A percentile compares a stretch with the other conserved stretches of the same genome.
phyloP scores from a whole-genome alignment of 2,113 vertebrate genomes.

The Pagrus major region DNA sequence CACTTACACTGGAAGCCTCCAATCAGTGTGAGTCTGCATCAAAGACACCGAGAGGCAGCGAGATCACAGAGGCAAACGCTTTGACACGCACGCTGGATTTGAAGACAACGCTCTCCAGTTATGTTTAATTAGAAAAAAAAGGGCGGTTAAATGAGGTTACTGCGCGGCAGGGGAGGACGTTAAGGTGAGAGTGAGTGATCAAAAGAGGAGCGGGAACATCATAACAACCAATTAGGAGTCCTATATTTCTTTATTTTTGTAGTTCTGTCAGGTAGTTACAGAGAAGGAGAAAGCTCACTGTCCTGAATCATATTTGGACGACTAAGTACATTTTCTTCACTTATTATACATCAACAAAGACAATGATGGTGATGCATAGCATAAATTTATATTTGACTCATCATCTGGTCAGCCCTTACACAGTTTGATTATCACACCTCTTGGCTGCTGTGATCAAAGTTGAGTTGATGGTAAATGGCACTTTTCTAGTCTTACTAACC shows the following conservation, averaged over 20 bases:
- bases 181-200: slow-evolving; percentile 31
- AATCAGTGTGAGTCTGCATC: slow-evolving; percentile 84
- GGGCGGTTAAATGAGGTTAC: slow-evolving; percentile 84
- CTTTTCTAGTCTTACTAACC: no score
- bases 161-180: slow-evolving; percentile 55
- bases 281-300: neutral
- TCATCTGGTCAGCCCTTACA: neutral
- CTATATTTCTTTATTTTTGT: slow-evolving; percentile 5
- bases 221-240: slow-evolving; percentile 27
- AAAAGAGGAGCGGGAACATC: slow-evolving; percentile 12
- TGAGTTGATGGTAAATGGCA: no score
- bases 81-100: slow-evolving; percentile 79
- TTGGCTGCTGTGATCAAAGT: neutral
- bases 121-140: slow-evolving; percentile 82
- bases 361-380: neutral
- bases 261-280: neutral
- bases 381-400: neutral
- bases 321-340: neutral
- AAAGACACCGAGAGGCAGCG: slow-evolving; percentile 82
- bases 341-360: neutral
- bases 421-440: neutral
- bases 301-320: neutral
- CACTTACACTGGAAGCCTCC: slow-evolving; percentile 51
- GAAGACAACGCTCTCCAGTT: slow-evolving; percentile 85
- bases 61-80: slow-evolving; percentile 86